A percentile compares a stretch with the other conserved stretches of the same genome.
Evolutionary conservation across 2,797 vertebrate species (phyloP).

Genomic region (Uromys caudimaculatus): DNA sequence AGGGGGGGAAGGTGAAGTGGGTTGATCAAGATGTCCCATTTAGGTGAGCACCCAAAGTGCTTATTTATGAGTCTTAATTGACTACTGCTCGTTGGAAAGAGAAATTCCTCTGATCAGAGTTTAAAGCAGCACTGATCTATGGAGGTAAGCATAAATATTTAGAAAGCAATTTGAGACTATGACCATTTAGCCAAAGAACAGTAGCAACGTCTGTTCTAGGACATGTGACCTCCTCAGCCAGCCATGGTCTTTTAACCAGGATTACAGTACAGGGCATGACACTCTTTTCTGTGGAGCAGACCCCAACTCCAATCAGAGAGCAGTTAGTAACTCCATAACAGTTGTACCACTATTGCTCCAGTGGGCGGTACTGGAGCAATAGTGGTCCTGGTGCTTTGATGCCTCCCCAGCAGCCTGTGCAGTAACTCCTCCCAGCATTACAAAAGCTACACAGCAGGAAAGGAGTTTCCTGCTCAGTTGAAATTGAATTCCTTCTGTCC

Average conservation of each 20-base stretch:
- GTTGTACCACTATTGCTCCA: neutral
- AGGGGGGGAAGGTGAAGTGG: neutral
- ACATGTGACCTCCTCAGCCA: neutral
- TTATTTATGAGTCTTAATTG: neutral
- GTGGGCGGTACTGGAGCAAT: neutral
- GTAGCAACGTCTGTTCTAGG: neutral
- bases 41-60: neutral
- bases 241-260: neutral
- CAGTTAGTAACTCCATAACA: too few species aligned
- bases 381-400: too few species aligned
- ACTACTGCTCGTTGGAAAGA: neutral
- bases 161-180: neutral
- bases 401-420: neutral
- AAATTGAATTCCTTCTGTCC: neutral
- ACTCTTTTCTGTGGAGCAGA: neutral
- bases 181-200: neutral
- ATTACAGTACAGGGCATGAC: neutral
- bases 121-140: neutral
- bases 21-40: neutral
- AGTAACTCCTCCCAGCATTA: neutral
- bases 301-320: neutral
- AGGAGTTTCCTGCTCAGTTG: neutral
- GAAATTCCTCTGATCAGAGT: neutral
- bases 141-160: neutral
- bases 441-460: neutral